Evolutionary conservation across 2,888 invertebrate genomes (phyloP).

Genomic region (Pseudanteris insignis): DNA sequence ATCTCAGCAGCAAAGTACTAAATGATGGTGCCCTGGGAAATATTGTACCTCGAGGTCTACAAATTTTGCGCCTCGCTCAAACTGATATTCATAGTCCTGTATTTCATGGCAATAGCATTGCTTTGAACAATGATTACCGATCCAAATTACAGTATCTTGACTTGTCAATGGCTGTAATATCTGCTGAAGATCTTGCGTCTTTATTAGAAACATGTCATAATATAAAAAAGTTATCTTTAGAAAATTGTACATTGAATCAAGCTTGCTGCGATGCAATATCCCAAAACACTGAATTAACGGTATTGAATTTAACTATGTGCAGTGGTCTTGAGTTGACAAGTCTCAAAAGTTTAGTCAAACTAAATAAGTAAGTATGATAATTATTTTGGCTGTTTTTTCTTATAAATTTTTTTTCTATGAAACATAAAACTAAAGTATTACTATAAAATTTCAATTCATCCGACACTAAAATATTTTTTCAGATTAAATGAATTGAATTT

Average conservation of each 20-base stretch:
- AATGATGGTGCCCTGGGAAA: constrained; percentile 76
- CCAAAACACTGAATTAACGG: constrained; percentile 75
- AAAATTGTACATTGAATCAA: constrained; percentile 76
- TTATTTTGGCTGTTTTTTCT: too few species aligned
- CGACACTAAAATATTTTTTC: constrained; percentile 59
- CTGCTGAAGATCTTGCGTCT: constrained; percentile 69
- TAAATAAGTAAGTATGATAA: constrained; percentile 65
- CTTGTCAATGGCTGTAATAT: constrained; percentile 81
- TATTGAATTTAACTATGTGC: constrained; percentile 86
- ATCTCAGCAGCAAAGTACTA: constrained; percentile 78
- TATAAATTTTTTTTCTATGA: too few species aligned
- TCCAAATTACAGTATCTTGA: constrained; percentile 84
- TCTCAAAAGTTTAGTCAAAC: constrained; percentile 71
- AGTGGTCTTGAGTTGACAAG: constrained; percentile 75
- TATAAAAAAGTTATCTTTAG: constrained; percentile 85
- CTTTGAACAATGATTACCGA: constrained; percentile 62
- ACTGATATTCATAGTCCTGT: constrained; percentile 76
- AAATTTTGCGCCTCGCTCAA: constrained; percentile 81
- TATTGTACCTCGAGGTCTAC: constrained; percentile 80
- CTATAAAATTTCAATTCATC: not conserved
- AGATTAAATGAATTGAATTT: constrained; percentile 79
- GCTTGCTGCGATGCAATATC: constrained; percentile 76
- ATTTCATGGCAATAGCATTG: constrained; percentile 64
- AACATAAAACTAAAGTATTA: not conserved
- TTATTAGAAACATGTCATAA: constrained; percentile 75